Evolutionary conservation across 2,113 vertebrate genomes (phyloP), one percentile per base, ranked within the genome.

Genomic region (Pampusana beccarii): DNA sequence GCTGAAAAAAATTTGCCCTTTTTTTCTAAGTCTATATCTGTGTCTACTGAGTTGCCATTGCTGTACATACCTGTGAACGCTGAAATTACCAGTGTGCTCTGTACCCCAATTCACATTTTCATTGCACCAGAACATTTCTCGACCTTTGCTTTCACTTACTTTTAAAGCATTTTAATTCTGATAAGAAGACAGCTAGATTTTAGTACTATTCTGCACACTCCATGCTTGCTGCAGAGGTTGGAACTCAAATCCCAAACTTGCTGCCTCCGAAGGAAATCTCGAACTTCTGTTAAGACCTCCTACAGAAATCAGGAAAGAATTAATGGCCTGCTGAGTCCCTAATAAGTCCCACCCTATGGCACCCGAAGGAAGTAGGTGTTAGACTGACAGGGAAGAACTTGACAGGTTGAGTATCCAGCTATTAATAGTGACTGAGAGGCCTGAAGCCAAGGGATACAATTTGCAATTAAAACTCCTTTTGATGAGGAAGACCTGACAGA

Each of bases 301-400:
- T 91, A 95, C 78, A 95, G 86, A 92, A 95, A 81, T 57, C 91
- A 92, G 91, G 86, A 95, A 95, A 95, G 89, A 95, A 95, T 95
- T 91, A 97, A 95, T 90, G 94, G 86, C 70, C 94, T 95, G 89
- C 80, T 97, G 93, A 96, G 93, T 95, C 93, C 84, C 89, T 93
- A 95, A 84, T 93, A 94, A 19, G 77, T 89, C 93, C 91, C 84
- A 95, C 78, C 89, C 80, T 74, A 51, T 24, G 38, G 80, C 77
- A 96, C 83, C 80, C 92, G 78, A 96, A 93, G 91, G 84, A 95
- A 92, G 91, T 40, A 95, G 80, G 89, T 93, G 89, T 91, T 95
- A 89, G 73, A 89, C 93, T 81, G 77, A 70, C 91, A 95, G 61
- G 70, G 94, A 95, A 84, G 86, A 93, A 40, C 65, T 92, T 91